phyloP scores from a whole-genome alignment of 1,140 invertebrate species.

The Caenorhabditis brenneri region DNA sequence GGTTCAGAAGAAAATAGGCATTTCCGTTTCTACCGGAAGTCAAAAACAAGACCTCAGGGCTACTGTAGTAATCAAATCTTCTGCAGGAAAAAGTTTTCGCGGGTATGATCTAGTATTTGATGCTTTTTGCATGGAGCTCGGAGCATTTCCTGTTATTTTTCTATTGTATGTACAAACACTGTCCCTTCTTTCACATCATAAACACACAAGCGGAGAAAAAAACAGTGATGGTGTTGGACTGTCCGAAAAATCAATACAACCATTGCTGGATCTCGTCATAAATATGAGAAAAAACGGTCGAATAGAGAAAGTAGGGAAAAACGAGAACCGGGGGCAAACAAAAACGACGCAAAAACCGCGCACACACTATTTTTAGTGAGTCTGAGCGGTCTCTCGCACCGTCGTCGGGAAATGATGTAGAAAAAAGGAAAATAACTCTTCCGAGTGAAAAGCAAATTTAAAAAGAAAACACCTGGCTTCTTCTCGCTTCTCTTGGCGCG shows the following conservation, averaged over 20 bases:
- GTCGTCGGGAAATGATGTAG: not conserved
- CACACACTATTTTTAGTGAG: slow-evolving; percentile 37
- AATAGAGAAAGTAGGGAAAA: not conserved
- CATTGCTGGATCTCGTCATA: slow-evolving; percentile 1
- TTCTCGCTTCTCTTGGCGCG: not conserved
- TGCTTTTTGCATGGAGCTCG: not conserved
- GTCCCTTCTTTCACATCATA: not conserved
- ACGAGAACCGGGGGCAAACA: slow-evolving; percentile 31
- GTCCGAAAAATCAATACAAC: slow-evolving; percentile 30
- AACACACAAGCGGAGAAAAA: not conserved
- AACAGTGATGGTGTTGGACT: slow-evolving; percentile 17
- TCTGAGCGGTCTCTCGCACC: not conserved
- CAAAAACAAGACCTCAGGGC: not conserved
- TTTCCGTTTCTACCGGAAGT: too few relatives aligned
- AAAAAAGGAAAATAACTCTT: slow-evolving; percentile 16
- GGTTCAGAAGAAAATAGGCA: too few relatives aligned
- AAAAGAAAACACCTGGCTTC: not conserved
- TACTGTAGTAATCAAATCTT: not conserved
- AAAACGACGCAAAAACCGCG: slow-evolving; percentile 3
- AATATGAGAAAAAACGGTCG: slow-evolving; percentile 21
- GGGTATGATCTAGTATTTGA: slow-evolving; percentile 18
- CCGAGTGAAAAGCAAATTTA: slow-evolving; percentile 22
- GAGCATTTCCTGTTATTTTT: slow-evolving; percentile 37
- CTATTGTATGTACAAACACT: slow-evolving; percentile 15
- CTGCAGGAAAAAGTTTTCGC: not conserved